These are phyloP conservation scores for Pedicia rivosa DNA, from an alignment of 2,888 invertebrate species.

Conservation along the genomic window DNA sequence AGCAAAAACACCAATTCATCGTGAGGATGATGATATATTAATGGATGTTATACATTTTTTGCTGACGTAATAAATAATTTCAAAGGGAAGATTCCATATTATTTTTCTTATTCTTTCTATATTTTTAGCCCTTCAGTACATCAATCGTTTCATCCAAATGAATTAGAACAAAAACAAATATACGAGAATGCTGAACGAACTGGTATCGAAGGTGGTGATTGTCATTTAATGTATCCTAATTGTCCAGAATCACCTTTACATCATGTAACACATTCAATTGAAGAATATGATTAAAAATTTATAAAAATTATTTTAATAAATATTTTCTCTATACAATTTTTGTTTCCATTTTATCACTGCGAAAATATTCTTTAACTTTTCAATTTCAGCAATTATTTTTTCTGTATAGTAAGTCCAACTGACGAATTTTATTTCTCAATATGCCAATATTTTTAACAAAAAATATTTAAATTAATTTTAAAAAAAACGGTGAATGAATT, in stretches of 20 bases:
- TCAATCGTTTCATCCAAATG: slow-evolving; percentile 36
- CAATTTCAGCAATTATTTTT: too few relatives aligned
- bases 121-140: slow-evolving; percentile 35
- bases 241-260: slow-evolving; percentile 15
- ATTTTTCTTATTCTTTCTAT: slow-evolving; percentile 5
- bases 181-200: slow-evolving; percentile 24
- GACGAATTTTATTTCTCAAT: too few relatives aligned
- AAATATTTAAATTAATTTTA: too few relatives aligned
- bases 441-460: too few relatives aligned
- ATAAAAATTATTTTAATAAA: too few relatives aligned
- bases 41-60: slow-evolving; percentile 49
- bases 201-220: slow-evolving; percentile 23
- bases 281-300: background rate
- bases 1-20: slow-evolving; percentile 41
- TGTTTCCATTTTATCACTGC: too few relatives aligned
- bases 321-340: too few relatives aligned
- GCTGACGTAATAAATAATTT: slow-evolving; percentile 40
- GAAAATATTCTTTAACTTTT: too few relatives aligned
- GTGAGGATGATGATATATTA: slow-evolving; percentile 38
- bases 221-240: slow-evolving; percentile 20
- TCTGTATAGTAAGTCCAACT: too few relatives aligned
- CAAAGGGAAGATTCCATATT: background rate
- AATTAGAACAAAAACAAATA: slow-evolving; percentile 24
- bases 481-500: too few relatives aligned
- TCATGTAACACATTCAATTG: background rate